Percentiles rank a stretch among this genome's conserved stretches.
Conservation (phyloP, 2,797 vertebrate species). For the Rhinophrynus dorsalis region DNA sequence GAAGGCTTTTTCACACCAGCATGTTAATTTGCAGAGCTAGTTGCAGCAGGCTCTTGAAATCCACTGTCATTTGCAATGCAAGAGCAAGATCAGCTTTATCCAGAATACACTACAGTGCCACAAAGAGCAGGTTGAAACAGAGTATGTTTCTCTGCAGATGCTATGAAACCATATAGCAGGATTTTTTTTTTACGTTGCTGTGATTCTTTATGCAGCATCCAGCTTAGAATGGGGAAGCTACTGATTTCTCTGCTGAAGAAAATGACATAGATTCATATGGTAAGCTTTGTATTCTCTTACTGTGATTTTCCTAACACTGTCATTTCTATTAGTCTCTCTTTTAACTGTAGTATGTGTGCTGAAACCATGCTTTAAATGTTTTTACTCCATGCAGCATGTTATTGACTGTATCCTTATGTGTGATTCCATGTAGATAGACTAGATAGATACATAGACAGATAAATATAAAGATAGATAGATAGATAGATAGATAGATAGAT, state of each 20-base stretch:
- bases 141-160: background rate
- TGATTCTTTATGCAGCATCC: background rate
- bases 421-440: background rate
- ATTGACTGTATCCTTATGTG: background rate
- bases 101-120: background rate
- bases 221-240: background rate
- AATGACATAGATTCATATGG: background rate
- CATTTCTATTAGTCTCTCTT: too few relatives aligned
- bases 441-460: too few relatives aligned
- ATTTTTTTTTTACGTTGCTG: background rate
- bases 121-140: background rate
- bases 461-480: too few relatives aligned
- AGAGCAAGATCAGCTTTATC: background rate
- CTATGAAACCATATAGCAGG: background rate
- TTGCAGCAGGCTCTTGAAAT: background rate
- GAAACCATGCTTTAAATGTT: too few relatives aligned
- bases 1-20: background rate
- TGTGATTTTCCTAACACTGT: too few relatives aligned
- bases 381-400: background rate
- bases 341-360: too few relatives aligned
- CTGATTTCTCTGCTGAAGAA: background rate
- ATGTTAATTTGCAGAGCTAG: background rate
- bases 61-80: conserved; percentile 9
- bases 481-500: too few relatives aligned
- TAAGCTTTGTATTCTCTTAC: background rate